Evolutionary conservation across 2,888 invertebrate genomes (phyloP), one percentile per base, ranked within the genome.

Genomic region (Ormyrus thymus): DNA sequence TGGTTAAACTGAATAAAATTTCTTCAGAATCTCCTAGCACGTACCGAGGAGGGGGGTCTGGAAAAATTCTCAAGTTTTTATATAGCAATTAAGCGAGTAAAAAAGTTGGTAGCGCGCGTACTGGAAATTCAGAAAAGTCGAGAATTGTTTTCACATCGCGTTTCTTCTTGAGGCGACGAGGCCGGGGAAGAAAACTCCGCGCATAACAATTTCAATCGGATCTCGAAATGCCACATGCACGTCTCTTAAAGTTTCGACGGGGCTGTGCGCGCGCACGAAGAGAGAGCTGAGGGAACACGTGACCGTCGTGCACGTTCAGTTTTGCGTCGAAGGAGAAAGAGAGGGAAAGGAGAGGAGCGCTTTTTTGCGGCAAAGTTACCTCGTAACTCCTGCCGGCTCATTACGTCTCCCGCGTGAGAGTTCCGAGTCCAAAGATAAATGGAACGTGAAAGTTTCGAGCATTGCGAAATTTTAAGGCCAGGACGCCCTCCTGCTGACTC

Each of bases 361-460:
- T 81, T 80, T 80, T 80, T 81, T 77, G 77, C 29, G 76, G 73
- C 69, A 73, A 82, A 82, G 81, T 82, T 82, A 77, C 79, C 80
- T 80, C 82, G 82, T 82, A 82, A 82, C 82, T 82, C 77, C 75
- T 81, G 78, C 78, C 79, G 82, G 81, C 82, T 82, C 81, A 82
- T 82, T 82, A 82, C 82, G 80, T 81, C 78, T 75, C 70, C 79
- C 81, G 79, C 81, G 79, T 72, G 76, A 75, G 81, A 82, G 78
- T 82, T 82, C 78, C 70, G 71, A 81, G 79, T 79, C 72, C 76
- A 80, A 82, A 82, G 82, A 82, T 82, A 82, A 82, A 82, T 82
- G 81, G 80, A 82, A 82, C 80, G 80, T 77, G 71, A 81, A 82
- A 82, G 80, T 82, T 82, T 80, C 62, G 75, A 80, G 79, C 81